Percentiles rank a stretch among this genome's conserved stretches.
These are phyloP conservation scores for Riptortus pedestris DNA, from an alignment of 1,140 invertebrate species.

Conservation along the genomic window DNA sequence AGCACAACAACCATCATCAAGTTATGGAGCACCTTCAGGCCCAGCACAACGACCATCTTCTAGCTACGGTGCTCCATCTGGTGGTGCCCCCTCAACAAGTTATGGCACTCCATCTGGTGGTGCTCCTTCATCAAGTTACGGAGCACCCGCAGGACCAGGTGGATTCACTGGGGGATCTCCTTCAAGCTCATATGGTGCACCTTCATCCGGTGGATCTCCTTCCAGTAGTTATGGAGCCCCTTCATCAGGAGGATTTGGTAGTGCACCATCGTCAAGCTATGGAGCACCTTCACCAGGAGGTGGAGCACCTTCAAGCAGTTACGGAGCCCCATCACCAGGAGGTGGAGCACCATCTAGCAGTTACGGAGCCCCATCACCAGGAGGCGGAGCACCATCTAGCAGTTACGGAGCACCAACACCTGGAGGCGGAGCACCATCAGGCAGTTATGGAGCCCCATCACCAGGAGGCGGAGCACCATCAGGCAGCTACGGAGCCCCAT, in stretches of 20 bases:
- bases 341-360: slow-evolving; percentile 18
- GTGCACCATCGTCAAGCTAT: background rate
- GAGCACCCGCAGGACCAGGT: background rate
- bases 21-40: slow-evolving; percentile 19
- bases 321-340: slow-evolving; percentile 10
- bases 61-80: slow-evolving; percentile 17
- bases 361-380: slow-evolving; percentile 28
- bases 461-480: slow-evolving; percentile 17
- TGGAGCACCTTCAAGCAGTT: background rate
- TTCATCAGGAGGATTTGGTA: background rate
- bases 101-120: slow-evolving; percentile 19
- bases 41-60: background rate
- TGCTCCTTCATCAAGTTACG: slow-evolving; percentile 15
- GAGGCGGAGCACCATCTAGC: slow-evolving; percentile 18
- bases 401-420: slow-evolving; percentile 24
- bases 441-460: background rate
- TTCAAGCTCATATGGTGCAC: slow-evolving; percentile 19
- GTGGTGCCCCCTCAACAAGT: background rate
- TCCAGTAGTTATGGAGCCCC: slow-evolving; percentile 24
- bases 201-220: slow-evolving; percentile 17
- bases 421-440: background rate
- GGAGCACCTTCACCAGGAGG: background rate
- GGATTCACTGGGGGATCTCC: slow-evolving; percentile 23
- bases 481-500: slow-evolving; percentile 14
- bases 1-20: background rate